Conservation (phyloP, 1,140 invertebrate genomes). For the Dinoponera quadriceps region DNA sequence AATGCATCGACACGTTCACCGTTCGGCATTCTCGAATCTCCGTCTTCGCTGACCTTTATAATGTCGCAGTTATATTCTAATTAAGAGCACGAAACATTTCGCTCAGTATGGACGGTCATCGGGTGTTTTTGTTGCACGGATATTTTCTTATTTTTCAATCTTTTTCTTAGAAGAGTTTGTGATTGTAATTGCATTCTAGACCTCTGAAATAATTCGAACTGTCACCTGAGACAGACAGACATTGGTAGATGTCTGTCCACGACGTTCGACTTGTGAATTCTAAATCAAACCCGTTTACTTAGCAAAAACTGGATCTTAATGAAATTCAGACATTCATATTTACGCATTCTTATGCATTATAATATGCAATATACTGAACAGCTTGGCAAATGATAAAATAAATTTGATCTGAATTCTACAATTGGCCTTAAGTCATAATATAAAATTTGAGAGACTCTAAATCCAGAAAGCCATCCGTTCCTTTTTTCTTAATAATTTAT, state of each 20-base stretch:
- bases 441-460: too few relatives aligned
- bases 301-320: neutral
- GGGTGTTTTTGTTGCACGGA: neutral
- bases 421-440: too few relatives aligned
- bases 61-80: too few relatives aligned
- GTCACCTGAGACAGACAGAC: neutral
- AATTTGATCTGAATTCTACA: too few relatives aligned
- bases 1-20: too few relatives aligned
- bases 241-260: neutral
- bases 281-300: neutral
- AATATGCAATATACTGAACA: neutral
- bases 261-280: constrained; percentile 2
- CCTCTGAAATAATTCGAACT: neutral
- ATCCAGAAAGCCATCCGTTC: too few relatives aligned
- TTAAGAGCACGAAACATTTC: too few relatives aligned
- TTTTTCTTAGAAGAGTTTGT: neutral
- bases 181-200: neutral
- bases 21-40: too few relatives aligned
- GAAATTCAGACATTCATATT: constrained; percentile 1
- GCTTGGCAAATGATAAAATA: neutral
- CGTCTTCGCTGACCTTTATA: too few relatives aligned
- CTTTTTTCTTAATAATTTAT: too few relatives aligned
- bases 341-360: neutral
- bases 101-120: neutral
- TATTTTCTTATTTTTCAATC: too few relatives aligned